phyloP scores from a whole-genome alignment of 1,140 invertebrate genomes.

The Limonius californicus region DNA sequence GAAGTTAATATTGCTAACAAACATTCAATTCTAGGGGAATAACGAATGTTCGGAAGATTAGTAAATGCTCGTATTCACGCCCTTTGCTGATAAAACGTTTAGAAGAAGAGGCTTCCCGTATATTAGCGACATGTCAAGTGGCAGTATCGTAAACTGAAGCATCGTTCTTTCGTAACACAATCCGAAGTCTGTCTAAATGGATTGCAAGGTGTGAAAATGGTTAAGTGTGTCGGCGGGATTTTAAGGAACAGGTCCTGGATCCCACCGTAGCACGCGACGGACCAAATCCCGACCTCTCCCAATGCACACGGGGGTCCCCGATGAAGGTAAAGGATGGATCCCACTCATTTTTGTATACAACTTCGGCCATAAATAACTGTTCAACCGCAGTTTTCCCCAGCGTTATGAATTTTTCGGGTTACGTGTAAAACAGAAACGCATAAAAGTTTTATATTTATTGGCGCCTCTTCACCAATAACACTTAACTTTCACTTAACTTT shows the following conservation, averaged over 20 bases:
- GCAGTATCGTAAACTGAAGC: neutral
- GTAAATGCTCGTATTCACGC: no score
- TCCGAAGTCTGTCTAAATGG: conserved; percentile 9
- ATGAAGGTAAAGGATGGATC: conserved; percentile 26
- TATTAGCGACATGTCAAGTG: neutral
- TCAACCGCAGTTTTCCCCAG: conserved; percentile 7
- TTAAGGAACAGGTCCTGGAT: conserved; percentile 1
- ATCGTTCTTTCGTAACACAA: conserved; percentile 8
- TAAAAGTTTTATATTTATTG: no score
- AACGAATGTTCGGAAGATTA: no score
- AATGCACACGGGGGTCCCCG: conserved; percentile 13
- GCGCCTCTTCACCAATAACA: no score
- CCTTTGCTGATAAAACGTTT: no score
- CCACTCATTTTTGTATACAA: conserved; percentile 26
- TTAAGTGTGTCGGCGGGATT: conserved; percentile 7
- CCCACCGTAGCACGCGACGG: conserved; percentile 16
- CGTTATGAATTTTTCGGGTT: conserved; percentile 10
- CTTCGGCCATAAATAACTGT: conserved; percentile 15
- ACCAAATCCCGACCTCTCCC: conserved; percentile 21
- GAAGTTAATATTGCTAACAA: no score
- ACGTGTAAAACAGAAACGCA: neutral
- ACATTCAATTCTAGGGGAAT: no score
- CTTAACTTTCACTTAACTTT: no score
- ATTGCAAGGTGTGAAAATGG: conserved; percentile 8
- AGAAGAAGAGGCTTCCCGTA: no score